Evolutionary conservation across 2,797 vertebrate species (phyloP).

Genomic region (Zenarchopterus dispar): DNA sequence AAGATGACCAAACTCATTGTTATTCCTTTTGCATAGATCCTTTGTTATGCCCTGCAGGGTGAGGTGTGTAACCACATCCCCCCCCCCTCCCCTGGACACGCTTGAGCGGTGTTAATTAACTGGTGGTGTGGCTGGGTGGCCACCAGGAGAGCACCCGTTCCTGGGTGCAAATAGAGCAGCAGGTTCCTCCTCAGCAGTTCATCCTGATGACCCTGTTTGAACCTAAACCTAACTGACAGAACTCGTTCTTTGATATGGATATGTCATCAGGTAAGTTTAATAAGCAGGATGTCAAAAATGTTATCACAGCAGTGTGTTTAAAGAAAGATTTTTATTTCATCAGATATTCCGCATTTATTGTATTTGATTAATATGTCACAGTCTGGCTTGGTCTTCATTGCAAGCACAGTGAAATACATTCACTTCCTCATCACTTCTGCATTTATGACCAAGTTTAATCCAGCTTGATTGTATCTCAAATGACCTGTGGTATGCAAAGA

Average conservation of each 20-base stretch:
- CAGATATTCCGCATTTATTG: no score
- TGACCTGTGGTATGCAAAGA: no score
- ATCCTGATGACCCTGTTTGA: constrained; percentile 30
- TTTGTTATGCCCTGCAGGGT: constrained; percentile 32
- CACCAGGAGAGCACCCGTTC: constrained; percentile 47
- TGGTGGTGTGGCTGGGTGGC: constrained; percentile 36
- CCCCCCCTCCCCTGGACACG: constrained; percentile 52
- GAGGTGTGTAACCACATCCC: constrained; percentile 39
- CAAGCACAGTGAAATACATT: no score
- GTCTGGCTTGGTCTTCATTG: no score
- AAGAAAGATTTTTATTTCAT: no score
- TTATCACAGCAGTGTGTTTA: not conserved
- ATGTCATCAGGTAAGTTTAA: not conserved
- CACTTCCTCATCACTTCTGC: no score
- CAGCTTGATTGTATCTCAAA: no score
- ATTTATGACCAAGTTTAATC: no score
- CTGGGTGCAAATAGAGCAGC: constrained; percentile 5
- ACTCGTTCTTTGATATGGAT: not conserved
- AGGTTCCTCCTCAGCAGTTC: constrained; percentile 44
- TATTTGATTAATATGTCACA: no score
- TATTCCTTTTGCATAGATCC: constrained; percentile 34
- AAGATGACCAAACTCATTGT: constrained; percentile 21
- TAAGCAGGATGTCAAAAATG: not conserved
- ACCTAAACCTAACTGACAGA: not conserved
- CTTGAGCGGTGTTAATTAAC: constrained; percentile 73